phyloP scores from a whole-genome alignment of 2,888 invertebrate species.

The Agrilus cyanescens region DNA sequence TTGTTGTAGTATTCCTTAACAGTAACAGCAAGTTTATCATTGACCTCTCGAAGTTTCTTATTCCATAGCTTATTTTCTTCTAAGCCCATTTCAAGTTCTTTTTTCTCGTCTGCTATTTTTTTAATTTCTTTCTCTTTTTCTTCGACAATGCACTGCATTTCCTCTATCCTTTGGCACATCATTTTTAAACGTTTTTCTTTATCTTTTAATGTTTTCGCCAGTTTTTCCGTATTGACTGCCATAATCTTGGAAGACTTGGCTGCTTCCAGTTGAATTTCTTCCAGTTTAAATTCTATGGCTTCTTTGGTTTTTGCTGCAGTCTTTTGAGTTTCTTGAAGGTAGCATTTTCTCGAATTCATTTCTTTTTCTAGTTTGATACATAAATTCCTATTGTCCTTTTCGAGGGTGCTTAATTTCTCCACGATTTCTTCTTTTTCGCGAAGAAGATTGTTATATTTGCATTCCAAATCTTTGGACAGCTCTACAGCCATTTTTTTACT shows the following conservation, averaged over 20 bases:
- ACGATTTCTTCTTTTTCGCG: constrained; percentile 1
- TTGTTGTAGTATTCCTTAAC: constrained; percentile 11
- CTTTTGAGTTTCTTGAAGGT: constrained; percentile 4
- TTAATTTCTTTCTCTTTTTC: constrained; percentile 2
- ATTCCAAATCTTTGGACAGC: constrained; percentile 12
- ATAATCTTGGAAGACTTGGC: constrained; percentile 4
- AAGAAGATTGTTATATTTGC: constrained; percentile 12
- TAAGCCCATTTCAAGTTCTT: constrained; percentile 5
- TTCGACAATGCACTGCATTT: not conserved
- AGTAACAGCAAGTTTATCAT: constrained; percentile 9
- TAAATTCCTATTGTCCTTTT: constrained; percentile 12
- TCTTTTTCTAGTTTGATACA: constrained; percentile 9
- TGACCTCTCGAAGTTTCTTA: constrained; percentile 7
- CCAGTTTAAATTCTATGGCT: constrained; percentile 3
- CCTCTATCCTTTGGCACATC: constrained; percentile 1
- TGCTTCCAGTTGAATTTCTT: constrained; percentile 5
- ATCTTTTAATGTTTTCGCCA: constrained; percentile 6
- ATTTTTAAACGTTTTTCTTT: constrained; percentile 4
- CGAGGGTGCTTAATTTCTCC: constrained; percentile 7
- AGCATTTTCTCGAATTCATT: not conserved
- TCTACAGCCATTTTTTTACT: constrained; percentile 11
- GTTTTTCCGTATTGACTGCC: constrained; percentile 6
- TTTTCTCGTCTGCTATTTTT: not conserved
- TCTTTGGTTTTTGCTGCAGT: constrained; percentile 6
- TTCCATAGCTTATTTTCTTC: constrained; percentile 6